Conservation (phyloP, 2,113 vertebrate species). For the Colinus virginianus region DNA sequence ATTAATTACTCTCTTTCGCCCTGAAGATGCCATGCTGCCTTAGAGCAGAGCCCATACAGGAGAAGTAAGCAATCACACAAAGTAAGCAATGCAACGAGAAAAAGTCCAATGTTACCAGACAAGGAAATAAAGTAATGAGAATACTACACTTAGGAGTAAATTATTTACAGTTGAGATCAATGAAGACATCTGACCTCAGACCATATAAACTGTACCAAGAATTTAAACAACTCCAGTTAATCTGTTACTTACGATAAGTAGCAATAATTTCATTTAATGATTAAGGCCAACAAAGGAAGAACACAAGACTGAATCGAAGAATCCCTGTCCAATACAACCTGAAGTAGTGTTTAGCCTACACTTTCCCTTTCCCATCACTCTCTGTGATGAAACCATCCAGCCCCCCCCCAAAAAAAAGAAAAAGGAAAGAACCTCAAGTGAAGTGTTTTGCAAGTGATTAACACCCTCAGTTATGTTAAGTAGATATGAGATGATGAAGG, state of each 20-base stretch:
- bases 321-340: not conserved
- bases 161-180: not conserved
- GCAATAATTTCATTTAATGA: not conserved
- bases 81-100: not conserved
- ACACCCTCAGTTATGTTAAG: not conserved
- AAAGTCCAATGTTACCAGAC: not conserved
- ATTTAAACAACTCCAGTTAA: not conserved
- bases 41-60: not conserved
- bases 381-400: not conserved
- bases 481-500: accelerated
- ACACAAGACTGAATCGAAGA: not conserved
- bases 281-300: not conserved
- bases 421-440: not conserved
- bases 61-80: not conserved
- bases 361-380: not conserved
- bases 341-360: not conserved
- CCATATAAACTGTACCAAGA: not conserved
- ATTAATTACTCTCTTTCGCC: not conserved
- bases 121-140: not conserved
- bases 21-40: not conserved
- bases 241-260: not conserved
- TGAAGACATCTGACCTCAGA: not conserved
- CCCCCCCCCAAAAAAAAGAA: not conserved
- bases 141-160: not conserved
- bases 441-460: not conserved